Base-by-base conservation (phyloP, 2,113 vertebrate species). In the Barnardius zonarius region DNA sequence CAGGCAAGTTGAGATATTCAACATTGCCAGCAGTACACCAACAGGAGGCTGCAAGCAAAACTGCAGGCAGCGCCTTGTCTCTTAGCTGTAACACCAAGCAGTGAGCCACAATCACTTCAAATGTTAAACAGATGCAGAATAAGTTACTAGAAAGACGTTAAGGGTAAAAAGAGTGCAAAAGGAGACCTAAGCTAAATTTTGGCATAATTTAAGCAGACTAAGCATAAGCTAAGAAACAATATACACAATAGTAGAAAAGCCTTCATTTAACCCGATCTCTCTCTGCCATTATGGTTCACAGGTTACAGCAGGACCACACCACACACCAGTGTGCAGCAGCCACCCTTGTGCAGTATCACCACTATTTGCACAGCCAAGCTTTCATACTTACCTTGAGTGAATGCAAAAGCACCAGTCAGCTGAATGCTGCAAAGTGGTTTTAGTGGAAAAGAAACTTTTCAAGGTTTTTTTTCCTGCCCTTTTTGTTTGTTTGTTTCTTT, bases 11-110 rank as follows among this genome's bases (percentile, higher is more conserved):
- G 31, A 44, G 57, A 49, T 28, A 30, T n/a, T 67, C 46, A 13
- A 10, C 17, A 4, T n/a, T 12, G 14, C 14, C 6, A 1, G 9
- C 2, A 10, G 19, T 8, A 54, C n/a, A 27, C 6, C 35, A 17
- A 5, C 20, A 17, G 57, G 31, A 44, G 28, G 44, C 33, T n/a
- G 37, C 39, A 30, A 72, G 19, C 10, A 41, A 17, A 83, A 10
- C 51, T 7, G 9, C 57, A n/a, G 37, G 23, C 27, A 35, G n/a
- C 3, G 24, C 24, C 39, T 59, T 31, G 44, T n/a, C 62, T 69
- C 61, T 73, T 19, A 1, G 24, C 44, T 52, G 3, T n/a, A 39
- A 30, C 74, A 17, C 15, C 4, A 7, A 61, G 76, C 13, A 67
- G 46, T 4, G n/a, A 68, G 52, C 61, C 61, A 31, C 75, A 27